Conservation (phyloP, 2,888 invertebrate species). For the Petrolisthes cinctipes region DNA sequence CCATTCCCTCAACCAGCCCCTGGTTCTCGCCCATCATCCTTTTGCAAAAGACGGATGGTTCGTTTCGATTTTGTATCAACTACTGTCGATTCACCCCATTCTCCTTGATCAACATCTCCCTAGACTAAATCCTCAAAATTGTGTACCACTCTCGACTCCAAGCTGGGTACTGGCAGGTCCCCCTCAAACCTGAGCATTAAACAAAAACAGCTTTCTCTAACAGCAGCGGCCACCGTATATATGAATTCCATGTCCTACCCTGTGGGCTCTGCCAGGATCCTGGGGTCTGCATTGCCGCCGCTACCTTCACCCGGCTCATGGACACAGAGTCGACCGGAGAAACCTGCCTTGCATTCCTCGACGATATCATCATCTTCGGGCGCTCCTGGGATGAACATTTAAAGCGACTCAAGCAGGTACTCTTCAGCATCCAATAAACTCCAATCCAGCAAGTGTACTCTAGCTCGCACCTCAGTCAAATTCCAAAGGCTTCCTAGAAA, state of each 20-base stretch:
- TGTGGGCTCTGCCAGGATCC: too few relatives aligned
- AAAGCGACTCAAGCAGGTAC: too few relatives aligned
- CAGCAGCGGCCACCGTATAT: not conserved
- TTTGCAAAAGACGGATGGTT: conserved; percentile 30
- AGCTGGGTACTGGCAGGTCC: not conserved
- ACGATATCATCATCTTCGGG: too few relatives aligned
- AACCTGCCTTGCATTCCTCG: not conserved
- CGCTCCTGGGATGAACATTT: too few relatives aligned
- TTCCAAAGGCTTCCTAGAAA: too few relatives aligned
- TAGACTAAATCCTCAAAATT: not conserved
- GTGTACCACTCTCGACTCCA: conserved; percentile 14
- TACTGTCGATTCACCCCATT: conserved; percentile 4
- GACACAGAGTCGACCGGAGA: not conserved
- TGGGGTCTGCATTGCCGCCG: conserved; percentile 14
- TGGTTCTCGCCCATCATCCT: conserved; percentile 22
- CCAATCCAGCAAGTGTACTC: too few relatives aligned
- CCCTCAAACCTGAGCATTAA: not conserved
- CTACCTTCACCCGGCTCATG: conserved; percentile 8
- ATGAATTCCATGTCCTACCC: conserved; percentile 5
- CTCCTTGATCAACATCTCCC: not conserved
- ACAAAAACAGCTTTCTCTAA: not conserved
- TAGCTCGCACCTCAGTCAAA: too few relatives aligned
- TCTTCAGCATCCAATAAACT: too few relatives aligned
- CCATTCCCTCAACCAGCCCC: not conserved
- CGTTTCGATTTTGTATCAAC: conserved; percentile 8